Evolutionary conservation across 1,140 invertebrate genomes (phyloP).

Genomic region (Gonioctena quinquepunctata): DNA sequence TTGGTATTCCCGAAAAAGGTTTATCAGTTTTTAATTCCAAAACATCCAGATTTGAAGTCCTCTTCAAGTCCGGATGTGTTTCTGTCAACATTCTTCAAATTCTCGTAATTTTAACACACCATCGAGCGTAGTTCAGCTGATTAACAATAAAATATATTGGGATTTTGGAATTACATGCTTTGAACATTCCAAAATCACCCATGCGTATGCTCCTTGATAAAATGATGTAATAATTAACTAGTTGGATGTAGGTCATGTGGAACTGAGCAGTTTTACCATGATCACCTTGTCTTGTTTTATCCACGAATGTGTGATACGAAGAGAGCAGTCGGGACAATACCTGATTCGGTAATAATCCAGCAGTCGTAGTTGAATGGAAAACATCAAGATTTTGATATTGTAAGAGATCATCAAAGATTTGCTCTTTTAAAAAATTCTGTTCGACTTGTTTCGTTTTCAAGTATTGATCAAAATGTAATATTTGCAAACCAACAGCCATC

Average conservation of each 20-base stretch:
- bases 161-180: conserved; percentile 26
- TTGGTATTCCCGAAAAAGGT: too few species aligned
- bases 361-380: not conserved
- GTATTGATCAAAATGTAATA: conserved; percentile 13
- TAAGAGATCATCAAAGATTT: conserved; percentile 4
- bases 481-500: conserved; percentile 10
- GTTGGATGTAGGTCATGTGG: conserved; percentile 36
- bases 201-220: too few species aligned
- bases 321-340: not conserved
- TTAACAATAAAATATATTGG: conserved; percentile 32
- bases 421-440: conserved; percentile 1
- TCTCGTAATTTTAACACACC: conserved; percentile 13
- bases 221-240: conserved; percentile 43
- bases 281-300: conserved; percentile 23
- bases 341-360: conserved; percentile 5
- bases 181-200: conserved; percentile 12
- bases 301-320: not conserved
- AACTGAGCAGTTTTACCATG: conserved; percentile 37
- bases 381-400: conserved; percentile 25
- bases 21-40: conserved; percentile 35
- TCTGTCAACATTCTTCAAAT: too few species aligned
- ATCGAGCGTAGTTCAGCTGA: conserved; percentile 31
- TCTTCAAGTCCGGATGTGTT: conserved; percentile 28
- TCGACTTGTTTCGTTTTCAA: conserved; percentile 16
- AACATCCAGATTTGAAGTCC: conserved; percentile 30